Evolutionary conservation across 2,113 vertebrate genomes (phyloP).

Genomic region (Collichthys lucidus): DNA sequence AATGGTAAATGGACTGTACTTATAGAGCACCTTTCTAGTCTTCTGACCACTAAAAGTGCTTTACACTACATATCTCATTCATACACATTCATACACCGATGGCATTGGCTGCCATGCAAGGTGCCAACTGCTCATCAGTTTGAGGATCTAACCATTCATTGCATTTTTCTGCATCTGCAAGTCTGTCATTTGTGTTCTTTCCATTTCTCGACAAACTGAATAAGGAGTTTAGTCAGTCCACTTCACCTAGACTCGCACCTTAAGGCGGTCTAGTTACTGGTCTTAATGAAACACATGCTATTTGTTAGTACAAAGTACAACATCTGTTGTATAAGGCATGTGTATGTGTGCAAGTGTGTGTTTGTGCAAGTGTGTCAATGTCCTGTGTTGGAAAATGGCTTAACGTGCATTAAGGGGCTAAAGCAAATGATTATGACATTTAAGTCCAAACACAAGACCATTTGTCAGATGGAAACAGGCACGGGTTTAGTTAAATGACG

Average conservation of each 20-base stretch:
- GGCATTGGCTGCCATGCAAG: too few relatives aligned
- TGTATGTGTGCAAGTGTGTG: conserved; percentile 8
- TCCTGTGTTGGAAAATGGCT: conserved; percentile 39
- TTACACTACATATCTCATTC: too few relatives aligned
- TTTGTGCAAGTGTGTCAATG: not conserved
- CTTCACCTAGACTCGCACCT: not conserved
- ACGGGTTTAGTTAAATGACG: conserved; percentile 8
- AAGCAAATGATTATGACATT: conserved; percentile 47
- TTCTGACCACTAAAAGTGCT: too few relatives aligned
- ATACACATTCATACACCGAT: too few relatives aligned
- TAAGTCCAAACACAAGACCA: conserved; percentile 60
- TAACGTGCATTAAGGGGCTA: conserved; percentile 52
- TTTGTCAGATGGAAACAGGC: conserved; percentile 24
- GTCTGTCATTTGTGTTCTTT: conserved; percentile 5
- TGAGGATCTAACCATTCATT: too few relatives aligned
- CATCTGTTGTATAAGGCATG: not conserved
- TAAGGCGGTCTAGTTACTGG: conserved; percentile 2
- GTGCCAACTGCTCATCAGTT: too few relatives aligned
- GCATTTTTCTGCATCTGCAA: not conserved
- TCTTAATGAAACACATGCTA: conserved; percentile 24
- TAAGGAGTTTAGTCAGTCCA: not conserved
- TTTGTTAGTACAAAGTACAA: conserved; percentile 5
- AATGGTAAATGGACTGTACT: too few relatives aligned
- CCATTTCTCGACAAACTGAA: not conserved
- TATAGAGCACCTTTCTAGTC: too few relatives aligned